Base-by-base conservation (phyloP, 2,113 vertebrate genomes). In the Echinops telfairi region DNA sequence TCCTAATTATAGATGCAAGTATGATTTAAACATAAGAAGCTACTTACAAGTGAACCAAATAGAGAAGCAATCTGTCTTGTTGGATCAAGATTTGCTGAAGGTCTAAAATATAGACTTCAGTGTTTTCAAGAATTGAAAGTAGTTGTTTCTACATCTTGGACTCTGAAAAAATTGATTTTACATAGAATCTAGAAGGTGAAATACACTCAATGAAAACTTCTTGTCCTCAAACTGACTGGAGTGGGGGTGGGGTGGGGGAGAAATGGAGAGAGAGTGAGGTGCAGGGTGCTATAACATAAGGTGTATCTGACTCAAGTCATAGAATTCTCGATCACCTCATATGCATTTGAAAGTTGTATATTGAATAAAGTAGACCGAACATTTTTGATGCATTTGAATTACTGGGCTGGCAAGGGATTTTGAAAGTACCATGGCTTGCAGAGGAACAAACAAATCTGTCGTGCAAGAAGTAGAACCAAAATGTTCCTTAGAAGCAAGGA, bases 1-100 rank as follows among this genome's bases (percentile, higher is more conserved):
- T 95, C 16, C 7, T 90, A 33, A 92, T 90, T 90, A 83, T n/a
- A 90, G n/a, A 79, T 75, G 20, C 64, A 83, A 90, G 68, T 78
- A 86, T 94, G 58, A 75, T 92, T 95, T 93, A 90, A 92, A 92
- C 75, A 79, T 89, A 92, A 94, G 77, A 80, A 89, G 62, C 20
- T 64, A 82, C 73, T 93, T 73, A 87, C 38, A 86, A 90, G 29
- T 78, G 70, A 96, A 94, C 29, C 10, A 87, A 95, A 95, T 83
- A 80, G 38, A 77, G 94, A 93, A 91, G 14, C 10, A 87, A 89
- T 86, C 47, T 73, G 73, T 89, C 12, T 25, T 77, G 40, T 81
- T 92, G 40, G 47, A 89, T 90, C 31, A 84, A 95, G 75, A 95
- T 64, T 71, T 78, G 87, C 47, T 80, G 23, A n/a, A 91, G 38